These are phyloP conservation scores for Mus caroli DNA, from an alignment of 2,797 vertebrate species.

Conservation along the genomic window DNA sequence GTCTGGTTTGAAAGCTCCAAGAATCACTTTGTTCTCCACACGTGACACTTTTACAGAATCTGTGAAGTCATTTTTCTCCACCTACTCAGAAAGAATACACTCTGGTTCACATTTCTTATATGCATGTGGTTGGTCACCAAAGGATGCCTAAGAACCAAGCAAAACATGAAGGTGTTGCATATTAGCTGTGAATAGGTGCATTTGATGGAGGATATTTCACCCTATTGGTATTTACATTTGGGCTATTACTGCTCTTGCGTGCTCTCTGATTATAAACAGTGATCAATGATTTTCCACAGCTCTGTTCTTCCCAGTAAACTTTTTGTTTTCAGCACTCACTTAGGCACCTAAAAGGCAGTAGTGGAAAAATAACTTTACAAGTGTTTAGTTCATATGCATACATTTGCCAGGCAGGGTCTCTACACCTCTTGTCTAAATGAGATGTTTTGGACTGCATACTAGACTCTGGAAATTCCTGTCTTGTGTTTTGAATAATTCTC, in stretches of 20 bases:
- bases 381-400: background rate
- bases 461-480: background rate
- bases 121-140: background rate
- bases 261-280: background rate
- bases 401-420: background rate
- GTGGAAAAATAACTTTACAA: background rate
- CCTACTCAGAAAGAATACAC: background rate
- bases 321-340: background rate
- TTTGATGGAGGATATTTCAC: background rate
- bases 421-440: background rate
- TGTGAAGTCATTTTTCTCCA: background rate
- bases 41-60: background rate
- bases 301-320: background rate
- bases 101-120: constrained; percentile 2
- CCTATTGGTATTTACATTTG: background rate
- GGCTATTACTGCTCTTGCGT: background rate
- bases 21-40: background rate
- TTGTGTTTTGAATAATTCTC: background rate
- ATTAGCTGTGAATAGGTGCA: background rate
- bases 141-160: background rate
- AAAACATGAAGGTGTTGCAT: background rate
- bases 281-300: background rate
- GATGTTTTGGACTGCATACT: background rate
- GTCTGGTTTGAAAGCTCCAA: background rate
- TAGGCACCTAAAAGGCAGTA: background rate